These are phyloP conservation scores for Mustela lutreola DNA, from an alignment of 2,113 vertebrate genomes.

Conservation along the genomic window DNA sequence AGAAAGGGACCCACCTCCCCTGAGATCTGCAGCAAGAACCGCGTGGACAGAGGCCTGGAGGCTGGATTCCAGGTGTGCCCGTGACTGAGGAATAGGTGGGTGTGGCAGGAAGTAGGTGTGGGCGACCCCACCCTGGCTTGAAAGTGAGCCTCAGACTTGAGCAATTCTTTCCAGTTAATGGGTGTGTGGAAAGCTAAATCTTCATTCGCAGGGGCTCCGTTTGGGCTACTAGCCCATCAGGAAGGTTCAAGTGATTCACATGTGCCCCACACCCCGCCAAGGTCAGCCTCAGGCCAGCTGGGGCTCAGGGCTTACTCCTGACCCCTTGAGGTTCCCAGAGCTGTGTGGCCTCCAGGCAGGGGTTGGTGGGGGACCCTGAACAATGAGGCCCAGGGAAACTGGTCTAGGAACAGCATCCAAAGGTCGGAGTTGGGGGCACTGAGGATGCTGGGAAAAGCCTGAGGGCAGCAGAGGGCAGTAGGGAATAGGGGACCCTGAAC, in stretches of 20 bases:
- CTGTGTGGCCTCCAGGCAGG: neutral
- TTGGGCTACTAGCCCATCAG: accelerated
- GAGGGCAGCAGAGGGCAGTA: accelerated
- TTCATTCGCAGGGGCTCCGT: accelerated
- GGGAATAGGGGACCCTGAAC: neutral
- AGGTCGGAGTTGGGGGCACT: neutral
- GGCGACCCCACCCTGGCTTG: accelerated
- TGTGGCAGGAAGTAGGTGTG: neutral
- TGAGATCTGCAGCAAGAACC: neutral
- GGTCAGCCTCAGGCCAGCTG: neutral
- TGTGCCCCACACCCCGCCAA: neutral
- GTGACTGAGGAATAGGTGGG: too few species aligned
- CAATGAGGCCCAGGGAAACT: accelerated
- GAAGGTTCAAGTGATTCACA: neutral
- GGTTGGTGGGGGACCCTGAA: neutral
- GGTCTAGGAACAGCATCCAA: neutral
- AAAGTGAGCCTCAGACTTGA: neutral
- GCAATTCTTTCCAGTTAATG: neutral
- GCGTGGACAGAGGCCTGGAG: accelerated
- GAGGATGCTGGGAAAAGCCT: neutral
- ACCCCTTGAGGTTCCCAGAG: neutral
- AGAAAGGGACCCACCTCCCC: neutral
- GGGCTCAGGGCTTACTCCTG: neutral
- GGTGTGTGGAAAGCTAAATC: neutral
- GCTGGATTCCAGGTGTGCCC: neutral